Percentiles rank a stretch among this genome's conserved stretches.
Conservation (phyloP, 2,113 vertebrate genomes). For the Rhinolophus sinicus region DNA sequence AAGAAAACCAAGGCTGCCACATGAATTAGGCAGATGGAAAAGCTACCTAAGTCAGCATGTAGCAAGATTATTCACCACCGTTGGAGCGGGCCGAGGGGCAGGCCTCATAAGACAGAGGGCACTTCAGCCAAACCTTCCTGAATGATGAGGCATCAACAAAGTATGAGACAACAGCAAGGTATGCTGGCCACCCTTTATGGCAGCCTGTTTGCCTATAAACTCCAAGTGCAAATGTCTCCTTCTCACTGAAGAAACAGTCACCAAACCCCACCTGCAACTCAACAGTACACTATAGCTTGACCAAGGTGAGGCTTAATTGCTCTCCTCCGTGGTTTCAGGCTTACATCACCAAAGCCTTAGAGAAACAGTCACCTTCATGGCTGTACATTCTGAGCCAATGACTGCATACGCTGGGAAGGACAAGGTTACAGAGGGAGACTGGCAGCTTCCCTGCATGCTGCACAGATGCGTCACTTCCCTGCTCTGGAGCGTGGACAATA, state of each 20-base stretch:
- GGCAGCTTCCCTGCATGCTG: rapidly evolving
- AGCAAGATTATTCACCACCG: not conserved
- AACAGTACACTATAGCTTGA: not conserved
- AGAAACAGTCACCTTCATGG: constrained; percentile 41
- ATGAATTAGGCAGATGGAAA: not conserved
- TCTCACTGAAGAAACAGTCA: not conserved
- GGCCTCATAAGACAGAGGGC: not conserved
- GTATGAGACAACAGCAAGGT: not conserved
- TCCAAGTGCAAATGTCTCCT: not conserved
- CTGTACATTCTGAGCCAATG: constrained; percentile 32
- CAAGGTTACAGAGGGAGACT: not conserved
- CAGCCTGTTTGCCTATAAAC: not conserved
- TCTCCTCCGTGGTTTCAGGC: constrained; percentile 19
- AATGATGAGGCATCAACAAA: not conserved
- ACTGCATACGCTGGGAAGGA: not conserved
- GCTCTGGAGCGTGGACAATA: not conserved
- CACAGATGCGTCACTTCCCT: not conserved
- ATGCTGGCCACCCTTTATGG: not conserved
- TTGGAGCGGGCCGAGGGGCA: not conserved
- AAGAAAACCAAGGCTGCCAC: not conserved
- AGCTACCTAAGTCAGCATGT: not conserved
- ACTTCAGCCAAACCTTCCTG: not conserved
- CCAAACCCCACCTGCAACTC: not conserved
- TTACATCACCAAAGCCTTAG: constrained; percentile 51
- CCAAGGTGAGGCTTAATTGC: constrained; percentile 5